These are phyloP conservation scores for Helogale parvula DNA, from an alignment of 2,113 vertebrate species.

Conservation along the genomic window DNA sequence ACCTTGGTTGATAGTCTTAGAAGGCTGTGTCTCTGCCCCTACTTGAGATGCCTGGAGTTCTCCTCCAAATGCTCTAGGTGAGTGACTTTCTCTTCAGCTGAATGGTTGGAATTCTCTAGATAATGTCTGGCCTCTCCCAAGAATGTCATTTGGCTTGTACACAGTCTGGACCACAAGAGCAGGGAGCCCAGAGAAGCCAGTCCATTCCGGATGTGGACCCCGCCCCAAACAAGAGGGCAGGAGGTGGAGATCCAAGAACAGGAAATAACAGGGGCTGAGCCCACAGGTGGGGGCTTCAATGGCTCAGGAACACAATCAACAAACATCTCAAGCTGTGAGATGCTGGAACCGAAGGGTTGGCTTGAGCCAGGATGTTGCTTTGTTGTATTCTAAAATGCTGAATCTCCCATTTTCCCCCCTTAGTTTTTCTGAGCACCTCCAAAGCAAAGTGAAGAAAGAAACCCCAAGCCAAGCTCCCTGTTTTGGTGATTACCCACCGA, in stretches of 20 bases:
- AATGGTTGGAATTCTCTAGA: constrained; percentile 71
- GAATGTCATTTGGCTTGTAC: constrained; percentile 47
- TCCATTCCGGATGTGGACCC: neutral
- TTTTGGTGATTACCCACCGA: neutral
- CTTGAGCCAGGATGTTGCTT: neutral
- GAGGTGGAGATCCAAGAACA: constrained; percentile 28
- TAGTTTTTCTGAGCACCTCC: neutral
- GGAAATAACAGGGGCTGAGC: constrained; percentile 18
- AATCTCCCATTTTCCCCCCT: neutral
- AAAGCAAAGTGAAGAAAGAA: neutral
- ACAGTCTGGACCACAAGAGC: constrained; percentile 30
- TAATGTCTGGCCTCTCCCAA: constrained; percentile 56
- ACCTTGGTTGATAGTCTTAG: neutral
- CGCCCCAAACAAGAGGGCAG: constrained; percentile 22
- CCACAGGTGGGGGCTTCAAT: neutral
- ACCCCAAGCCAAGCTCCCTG: neutral
- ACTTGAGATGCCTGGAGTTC: constrained; percentile 59
- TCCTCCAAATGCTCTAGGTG: constrained; percentile 19
- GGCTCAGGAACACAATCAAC: neutral
- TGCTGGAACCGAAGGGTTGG: neutral
- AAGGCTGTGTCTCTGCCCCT: neutral
- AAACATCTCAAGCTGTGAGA: constrained; percentile 33
- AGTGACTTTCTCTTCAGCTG: constrained; percentile 39
- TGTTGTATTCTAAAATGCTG: neutral
- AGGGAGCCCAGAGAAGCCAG: neutral